A percentile compares a stretch with the other conserved stretches of the same genome.
These are phyloP conservation scores for Eupithecia subfuscata DNA, from an alignment of 2,888 invertebrate genomes.

Conservation along the genomic window DNA sequence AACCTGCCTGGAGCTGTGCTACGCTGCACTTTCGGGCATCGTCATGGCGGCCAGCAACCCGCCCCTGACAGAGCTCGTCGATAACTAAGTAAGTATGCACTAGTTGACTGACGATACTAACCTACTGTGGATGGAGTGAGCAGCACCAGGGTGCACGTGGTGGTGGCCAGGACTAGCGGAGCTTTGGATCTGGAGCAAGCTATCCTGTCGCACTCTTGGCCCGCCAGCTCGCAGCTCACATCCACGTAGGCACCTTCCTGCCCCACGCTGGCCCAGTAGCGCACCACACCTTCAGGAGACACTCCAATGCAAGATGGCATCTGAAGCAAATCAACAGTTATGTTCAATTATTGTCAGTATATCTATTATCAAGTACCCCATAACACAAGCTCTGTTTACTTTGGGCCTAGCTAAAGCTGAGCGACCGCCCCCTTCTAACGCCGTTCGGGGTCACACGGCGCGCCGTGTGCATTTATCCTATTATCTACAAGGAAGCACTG, in stretches of 20 bases:
- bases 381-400: no score
- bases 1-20: no score
- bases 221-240: constrained; percentile 92
- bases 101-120: constrained; percentile 21
- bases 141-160: constrained; percentile 92
- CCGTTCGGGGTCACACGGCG: no score
- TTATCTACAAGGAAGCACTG: no score
- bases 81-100: no score
- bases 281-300: constrained; percentile 95
- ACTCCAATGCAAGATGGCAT: constrained; percentile 95
- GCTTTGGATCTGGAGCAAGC: constrained; percentile 88
- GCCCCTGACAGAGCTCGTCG: background rate
- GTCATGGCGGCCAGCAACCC: background rate
- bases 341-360: background rate
- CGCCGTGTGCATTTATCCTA: no score
- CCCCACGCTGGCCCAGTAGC: constrained; percentile 95
- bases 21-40: no score
- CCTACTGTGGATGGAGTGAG: constrained; percentile 58
- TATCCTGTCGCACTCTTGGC: constrained; percentile 92
- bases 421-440: no score
- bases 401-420: no score
- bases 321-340: constrained; percentile 53
- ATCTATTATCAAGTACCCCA: no score
- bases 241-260: constrained; percentile 95
- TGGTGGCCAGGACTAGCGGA: constrained; percentile 92